Conservation (phyloP, 2,113 vertebrate genomes). For the Petaurus breviceps region DNA sequence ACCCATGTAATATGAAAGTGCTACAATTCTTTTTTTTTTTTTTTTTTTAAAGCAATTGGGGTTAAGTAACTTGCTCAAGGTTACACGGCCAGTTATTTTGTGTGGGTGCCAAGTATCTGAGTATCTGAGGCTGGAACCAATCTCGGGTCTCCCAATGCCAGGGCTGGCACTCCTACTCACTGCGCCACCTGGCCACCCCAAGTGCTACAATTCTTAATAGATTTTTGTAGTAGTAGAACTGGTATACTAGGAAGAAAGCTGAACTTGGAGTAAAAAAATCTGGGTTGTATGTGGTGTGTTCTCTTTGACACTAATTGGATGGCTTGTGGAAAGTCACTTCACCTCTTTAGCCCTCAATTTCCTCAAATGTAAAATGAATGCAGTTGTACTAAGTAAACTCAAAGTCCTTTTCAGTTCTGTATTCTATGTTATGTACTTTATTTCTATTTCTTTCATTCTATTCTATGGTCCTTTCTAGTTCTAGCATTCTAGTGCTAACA, state of each 20-base stretch:
- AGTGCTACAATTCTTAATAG: neutral
- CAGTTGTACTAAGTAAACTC: neutral
- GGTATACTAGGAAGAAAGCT: constrained; percentile 6
- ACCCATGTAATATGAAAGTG: neutral
- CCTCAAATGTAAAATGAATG: constrained; percentile 41
- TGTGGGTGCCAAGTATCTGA: too few relatives aligned
- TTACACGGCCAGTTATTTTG: too few relatives aligned
- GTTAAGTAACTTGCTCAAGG: too few relatives aligned
- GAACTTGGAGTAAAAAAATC: neutral
- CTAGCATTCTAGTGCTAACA: neutral
- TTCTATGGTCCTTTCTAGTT: neutral
- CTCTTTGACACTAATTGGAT: neutral
- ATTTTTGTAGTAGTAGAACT: neutral
- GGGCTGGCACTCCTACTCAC: too few relatives aligned
- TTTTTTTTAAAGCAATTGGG: too few relatives aligned
- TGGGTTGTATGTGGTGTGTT: neutral
- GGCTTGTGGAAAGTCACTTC: constrained; percentile 11
- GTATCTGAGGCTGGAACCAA: too few relatives aligned
- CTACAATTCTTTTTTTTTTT: neutral
- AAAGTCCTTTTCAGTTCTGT: neutral
- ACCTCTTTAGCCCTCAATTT: constrained; percentile 17
- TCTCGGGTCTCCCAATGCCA: too few relatives aligned
- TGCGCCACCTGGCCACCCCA: too few relatives aligned
- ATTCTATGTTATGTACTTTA: neutral
- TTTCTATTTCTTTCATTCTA: neutral